Evolutionary conservation across 2,888 invertebrate genomes (phyloP), one percentile per base, ranked within the genome.

Genomic region (Scaptodrosophila latifasciaeformis): DNA sequence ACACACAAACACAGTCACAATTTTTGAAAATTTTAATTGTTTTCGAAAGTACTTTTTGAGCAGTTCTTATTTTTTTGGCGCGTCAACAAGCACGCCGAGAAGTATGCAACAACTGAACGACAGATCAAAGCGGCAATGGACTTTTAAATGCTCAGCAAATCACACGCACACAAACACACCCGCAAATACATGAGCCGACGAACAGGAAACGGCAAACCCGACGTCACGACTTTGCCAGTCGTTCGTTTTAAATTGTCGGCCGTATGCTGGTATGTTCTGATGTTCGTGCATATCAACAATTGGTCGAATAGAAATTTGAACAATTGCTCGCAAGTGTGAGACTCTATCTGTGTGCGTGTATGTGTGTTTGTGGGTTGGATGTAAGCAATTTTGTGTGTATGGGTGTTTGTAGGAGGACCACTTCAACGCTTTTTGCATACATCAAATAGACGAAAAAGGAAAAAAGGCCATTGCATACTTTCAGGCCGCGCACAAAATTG

Each of bases 91-190:
- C 76, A 67, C 72, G 72, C 78, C 82, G 75, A 75, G 68, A 80
- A 70, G 74, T 81, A 70, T 81, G 78, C 80, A 83, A 80, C 82
- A 84, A 83, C 83, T 84, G 76, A 81, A 65, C 67, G 69, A 71
- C 71, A 76, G 84, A 83, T 83, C 83, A 72, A 65, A 76, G 67
- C 64, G 60, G 62, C 68, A 60, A 67, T 65, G 71, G 71, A 65
- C 77, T 75, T 83, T 84, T 78, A 80, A 77, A 60, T 49, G 64
- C 61, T 60, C 46, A 18, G 46, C 52, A 19, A 13, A 5, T 13
- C 37, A 47, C 21, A 35, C 12, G 27, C 39, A 31, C 30, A 42
- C 44, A 24, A 29, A 35, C 46, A 31, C 29, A 17, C 40, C 2
- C 39, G 19, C 15, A 6, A 7, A 15, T 15, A 10, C 30, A 15